Conservation (phyloP, 92 coral and sea anemone species). For the Epizoanthus illoricatus region DNA sequence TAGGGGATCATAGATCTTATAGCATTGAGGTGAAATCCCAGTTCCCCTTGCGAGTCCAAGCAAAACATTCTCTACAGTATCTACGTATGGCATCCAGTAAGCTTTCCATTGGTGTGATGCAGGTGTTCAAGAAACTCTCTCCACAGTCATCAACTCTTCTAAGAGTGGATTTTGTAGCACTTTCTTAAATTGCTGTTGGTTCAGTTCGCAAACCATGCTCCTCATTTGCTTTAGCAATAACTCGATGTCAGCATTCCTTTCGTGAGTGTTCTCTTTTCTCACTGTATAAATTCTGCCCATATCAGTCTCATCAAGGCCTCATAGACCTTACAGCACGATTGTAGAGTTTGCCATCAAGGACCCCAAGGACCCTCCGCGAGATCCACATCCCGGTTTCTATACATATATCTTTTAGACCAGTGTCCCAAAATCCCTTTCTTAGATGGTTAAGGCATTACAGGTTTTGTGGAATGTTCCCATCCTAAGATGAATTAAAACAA, state of each 20-base stretch:
- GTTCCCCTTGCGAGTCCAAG: constrained; percentile 53
- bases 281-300: constrained; percentile 34
- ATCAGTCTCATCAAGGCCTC: constrained; percentile 49
- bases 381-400: constrained; percentile 32
- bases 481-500: constrained; percentile 19
- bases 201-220: constrained; percentile 16
- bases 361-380: constrained; percentile 46
- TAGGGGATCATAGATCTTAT: constrained; percentile 48
- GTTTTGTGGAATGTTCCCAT: constrained; percentile 38
- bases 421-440: constrained; percentile 44
- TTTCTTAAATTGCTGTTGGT: constrained; percentile 2
- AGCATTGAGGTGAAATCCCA: constrained; percentile 63
- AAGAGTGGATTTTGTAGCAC: constrained; percentile 22
- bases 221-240: constrained; percentile 30
- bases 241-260: constrained; percentile 14
- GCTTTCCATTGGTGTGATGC: constrained; percentile 40
- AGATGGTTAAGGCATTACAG: constrained; percentile 18
- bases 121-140: constrained; percentile 17
- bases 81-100: constrained; percentile 53
- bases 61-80: neutral
- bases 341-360: constrained; percentile 36
- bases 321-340: constrained; percentile 27
- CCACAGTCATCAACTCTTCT: neutral
- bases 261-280: constrained; percentile 29
- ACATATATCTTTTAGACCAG: constrained; percentile 41